Percentiles rank a stretch among this genome's conserved stretches.
Evolutionary conservation across 2,888 invertebrate genomes (phyloP).

Genomic region (Notodonta dromedarius): DNA sequence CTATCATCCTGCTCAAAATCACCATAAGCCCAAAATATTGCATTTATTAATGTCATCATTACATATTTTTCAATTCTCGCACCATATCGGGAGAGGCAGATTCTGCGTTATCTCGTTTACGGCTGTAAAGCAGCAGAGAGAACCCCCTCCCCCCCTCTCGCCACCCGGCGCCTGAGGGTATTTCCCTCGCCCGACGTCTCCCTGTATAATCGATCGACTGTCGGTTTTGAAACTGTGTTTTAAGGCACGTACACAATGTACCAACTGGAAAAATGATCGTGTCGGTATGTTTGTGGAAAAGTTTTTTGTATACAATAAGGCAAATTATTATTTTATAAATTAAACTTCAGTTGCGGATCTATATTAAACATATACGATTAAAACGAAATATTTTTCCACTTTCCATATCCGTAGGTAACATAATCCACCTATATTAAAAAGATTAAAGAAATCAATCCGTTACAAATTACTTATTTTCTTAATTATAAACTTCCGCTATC

Average conservation of each 20-base stretch:
- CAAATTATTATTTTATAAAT: no score
- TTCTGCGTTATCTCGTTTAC: conserved; percentile 33
- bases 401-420: no score
- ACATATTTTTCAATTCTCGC: not conserved
- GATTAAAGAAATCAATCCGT: conserved; percentile 6
- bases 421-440: no score
- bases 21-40: not conserved
- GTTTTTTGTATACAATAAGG: no score
- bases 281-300: no score
- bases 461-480: conserved; percentile 14
- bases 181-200: conserved; percentile 48
- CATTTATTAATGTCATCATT: not conserved
- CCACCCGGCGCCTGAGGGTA: conserved; percentile 39
- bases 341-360: no score
- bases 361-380: no score
- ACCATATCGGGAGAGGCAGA: conserved; percentile 3
- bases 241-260: conserved; percentile 32
- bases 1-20: not conserved
- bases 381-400: no score
- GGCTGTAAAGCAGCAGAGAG: conserved; percentile 57
- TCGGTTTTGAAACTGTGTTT: conserved; percentile 38
- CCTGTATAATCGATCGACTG: conserved; percentile 64
- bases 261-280: not conserved
- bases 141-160: conserved; percentile 34
- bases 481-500: not conserved